Evolutionary conservation across 1,140 invertebrate species (phyloP).

Genomic region (Pygmarrhopalites habei): DNA sequence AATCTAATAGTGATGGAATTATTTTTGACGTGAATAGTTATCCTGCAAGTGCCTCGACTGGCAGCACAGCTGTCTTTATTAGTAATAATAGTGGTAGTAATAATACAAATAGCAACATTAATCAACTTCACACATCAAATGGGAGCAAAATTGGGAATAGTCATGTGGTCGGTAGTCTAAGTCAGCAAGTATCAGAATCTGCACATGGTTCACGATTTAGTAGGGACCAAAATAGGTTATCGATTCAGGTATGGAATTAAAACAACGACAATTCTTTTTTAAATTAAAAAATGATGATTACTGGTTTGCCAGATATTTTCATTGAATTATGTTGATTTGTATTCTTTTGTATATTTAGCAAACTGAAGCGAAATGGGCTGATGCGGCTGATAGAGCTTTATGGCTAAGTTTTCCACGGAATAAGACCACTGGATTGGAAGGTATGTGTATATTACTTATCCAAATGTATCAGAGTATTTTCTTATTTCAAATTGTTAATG

Average conservation of each 20-base stretch:
- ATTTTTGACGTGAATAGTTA: conserved; percentile 5
- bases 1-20: not conserved
- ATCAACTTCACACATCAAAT: conserved; percentile 1
- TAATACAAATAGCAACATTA: conserved; percentile 8
- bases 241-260: conserved; percentile 80
- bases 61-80: not conserved
- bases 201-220: conserved; percentile 47
- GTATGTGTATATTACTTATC: no score
- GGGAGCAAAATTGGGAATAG: conserved; percentile 5
- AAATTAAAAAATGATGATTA: no score
- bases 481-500: no score
- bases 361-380: conserved; percentile 68
- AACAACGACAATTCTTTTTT: no score
- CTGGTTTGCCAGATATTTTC: no score
- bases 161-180: not conserved
- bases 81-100: conserved; percentile 4
- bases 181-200: not conserved
- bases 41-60: not conserved
- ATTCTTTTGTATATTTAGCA: no score
- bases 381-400: conserved; percentile 62
- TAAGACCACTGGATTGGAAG: no score
- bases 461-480: no score
- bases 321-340: no score
- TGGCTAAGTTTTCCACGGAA: no score
- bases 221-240: conserved; percentile 66